phyloP scores from a whole-genome alignment of 2,113 vertebrate species.

The Pithys albifrons region DNA sequence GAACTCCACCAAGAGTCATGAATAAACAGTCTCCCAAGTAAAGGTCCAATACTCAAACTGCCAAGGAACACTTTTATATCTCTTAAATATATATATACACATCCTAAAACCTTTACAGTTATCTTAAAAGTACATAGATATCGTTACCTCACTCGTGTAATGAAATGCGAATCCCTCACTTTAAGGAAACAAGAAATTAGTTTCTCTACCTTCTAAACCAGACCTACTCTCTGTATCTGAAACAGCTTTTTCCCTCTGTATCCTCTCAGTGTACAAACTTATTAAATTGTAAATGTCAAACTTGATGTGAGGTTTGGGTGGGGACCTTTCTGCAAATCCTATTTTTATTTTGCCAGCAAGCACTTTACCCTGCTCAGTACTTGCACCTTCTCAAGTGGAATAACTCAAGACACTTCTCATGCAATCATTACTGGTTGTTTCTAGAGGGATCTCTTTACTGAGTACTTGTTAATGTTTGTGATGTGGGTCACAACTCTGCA shows the following conservation, averaged over 20 bases:
- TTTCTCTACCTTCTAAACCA: background rate
- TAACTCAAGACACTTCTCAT: background rate
- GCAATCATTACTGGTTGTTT: constrained; percentile 13
- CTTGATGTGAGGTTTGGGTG: background rate
- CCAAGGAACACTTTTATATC: background rate
- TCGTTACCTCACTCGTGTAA: background rate
- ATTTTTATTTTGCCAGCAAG: background rate
- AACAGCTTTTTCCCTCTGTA: background rate
- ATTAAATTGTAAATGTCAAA: background rate
- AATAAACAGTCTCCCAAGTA: background rate
- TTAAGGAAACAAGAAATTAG: background rate
- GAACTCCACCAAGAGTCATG: background rate
- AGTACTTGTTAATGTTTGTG: background rate
- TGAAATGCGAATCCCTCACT: background rate
- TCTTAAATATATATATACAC: background rate
- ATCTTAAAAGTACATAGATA: background rate
- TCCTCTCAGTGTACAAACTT: background rate
- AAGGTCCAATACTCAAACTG: background rate
- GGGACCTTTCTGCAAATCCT: background rate
- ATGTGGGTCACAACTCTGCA: constrained; percentile 21
- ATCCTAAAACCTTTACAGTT: background rate
- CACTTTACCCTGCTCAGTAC: background rate
- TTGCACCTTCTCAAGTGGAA: background rate
- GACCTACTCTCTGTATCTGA: background rate
- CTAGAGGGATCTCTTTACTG: background rate